Base-by-base conservation (phyloP, 2,113 vertebrate genomes). In the Antennarius striatus region DNA sequence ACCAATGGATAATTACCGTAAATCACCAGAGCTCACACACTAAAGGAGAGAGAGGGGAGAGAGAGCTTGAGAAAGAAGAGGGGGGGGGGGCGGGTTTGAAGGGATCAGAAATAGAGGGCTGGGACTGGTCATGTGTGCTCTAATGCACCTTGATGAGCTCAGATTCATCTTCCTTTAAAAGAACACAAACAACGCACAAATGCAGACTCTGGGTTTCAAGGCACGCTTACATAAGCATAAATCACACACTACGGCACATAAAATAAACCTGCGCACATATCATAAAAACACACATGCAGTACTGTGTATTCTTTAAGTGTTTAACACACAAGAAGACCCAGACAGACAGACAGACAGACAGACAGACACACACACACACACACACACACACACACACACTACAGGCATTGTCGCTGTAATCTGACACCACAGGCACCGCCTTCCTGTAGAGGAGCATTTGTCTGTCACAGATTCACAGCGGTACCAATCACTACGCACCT, bases 1-100 rank as follows among this genome's bases (percentile, higher is more conserved):
- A 93, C 95, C 95, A 95, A 95, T 95, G 95, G 95, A 96, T 96
- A 95, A 95, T 96, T 94, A 94, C 94, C 94, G 96, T 97, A 96
- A 98, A 97, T 98, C 96, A 97, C 93, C 81, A 68, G 85, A 83
- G 89, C 89, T 90, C 88, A 88, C 86, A 90, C 84, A 87, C 88
- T 80, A 56, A 77, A 82, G 71, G 75, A 70, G 73, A 76, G 79
- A 80, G 74, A 79, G 74, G 72, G 69, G 73, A 9, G 60, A 80
- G 83, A 62, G 77, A 86, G 82, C 71, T 63, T 42, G 50, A 73
- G 64, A 70, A 71, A 80, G 67, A 65, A 28, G 56, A 56, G 68
- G 69, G 68, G 51, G 68, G 73, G 48, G 45, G 60, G 63, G 2
- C 32, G 45, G 52, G 69, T 73, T 42, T 81, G 86, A 87, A 84